Evolutionary conservation across 2,888 invertebrate genomes (phyloP), one percentile per base, ranked within the genome.

Genomic region (Belgica antarctica): DNA sequence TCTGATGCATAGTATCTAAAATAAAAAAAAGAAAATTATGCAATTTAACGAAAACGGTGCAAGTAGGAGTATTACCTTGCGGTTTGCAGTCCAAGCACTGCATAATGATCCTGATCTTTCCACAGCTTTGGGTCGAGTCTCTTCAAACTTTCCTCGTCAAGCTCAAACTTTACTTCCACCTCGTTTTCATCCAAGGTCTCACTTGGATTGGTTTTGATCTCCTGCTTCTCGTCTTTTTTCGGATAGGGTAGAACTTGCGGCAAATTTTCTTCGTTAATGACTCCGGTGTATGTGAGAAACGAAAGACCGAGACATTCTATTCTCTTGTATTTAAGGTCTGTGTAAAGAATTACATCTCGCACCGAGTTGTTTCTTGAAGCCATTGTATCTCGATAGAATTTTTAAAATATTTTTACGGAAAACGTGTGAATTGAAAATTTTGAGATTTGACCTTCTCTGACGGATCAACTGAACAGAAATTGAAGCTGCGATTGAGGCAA

Each of bases 31-130:
- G 19, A 52, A 3, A 59, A 27, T 31, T 62, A 62, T 34, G 28
- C 36, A 31, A 27, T 62, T 61, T 3, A 61, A 17, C n/a, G 4
- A 62, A 27, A 12, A 24, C n/a, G n/a, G n/a, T 28, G 4, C 8
- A 27, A 4, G 17, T 17, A 15, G 1, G 28, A 62, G 34, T 17
- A 8, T 73, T 73, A 78, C 80, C 80, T 77, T 70, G 77, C 73
- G 72, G 88, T 87, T 74, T 87, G 88, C 75, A 99, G 85, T 65
- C 99, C 98, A 72, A 99, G 82, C 15, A 99, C 96, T 36, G 90
- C 90, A 80, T 98, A 98, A 79, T 98, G 98, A 80, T 98, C 98
- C 81, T 98, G 97, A 75, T 92, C 88, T 83, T 96, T 97, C 96
- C 96, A 98, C 76, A 95, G 92, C 79, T 92, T 95, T 1, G 97